Conservation (phyloP, 2,797 vertebrate genomes). For the Urosaurus nigricauda region DNA sequence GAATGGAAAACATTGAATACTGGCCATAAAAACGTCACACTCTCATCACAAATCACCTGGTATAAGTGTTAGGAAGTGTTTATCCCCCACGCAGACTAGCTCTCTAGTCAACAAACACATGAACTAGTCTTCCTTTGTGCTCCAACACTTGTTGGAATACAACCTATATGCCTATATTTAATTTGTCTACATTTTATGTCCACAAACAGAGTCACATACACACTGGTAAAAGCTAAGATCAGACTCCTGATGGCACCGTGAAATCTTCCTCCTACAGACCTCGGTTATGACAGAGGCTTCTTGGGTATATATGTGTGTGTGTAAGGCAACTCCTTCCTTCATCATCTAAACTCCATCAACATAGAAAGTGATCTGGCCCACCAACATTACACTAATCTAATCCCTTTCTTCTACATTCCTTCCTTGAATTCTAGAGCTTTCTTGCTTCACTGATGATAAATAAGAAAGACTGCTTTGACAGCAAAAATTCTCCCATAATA, state of each 20-base stretch:
- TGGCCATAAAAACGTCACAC: neutral
- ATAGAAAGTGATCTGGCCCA: neutral
- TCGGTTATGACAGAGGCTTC: neutral
- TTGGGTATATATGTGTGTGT: too few relatives aligned
- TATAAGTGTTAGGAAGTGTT: neutral
- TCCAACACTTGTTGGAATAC: neutral
- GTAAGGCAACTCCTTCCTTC: neutral
- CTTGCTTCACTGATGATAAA: slow-evolving; percentile 38
- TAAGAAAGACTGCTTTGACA: neutral
- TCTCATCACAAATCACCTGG: neutral
- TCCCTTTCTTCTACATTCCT: neutral
- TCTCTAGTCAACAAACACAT: neutral
- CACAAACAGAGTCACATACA: too few relatives aligned
- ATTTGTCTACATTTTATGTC: neutral
- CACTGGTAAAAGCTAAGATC: neutral
- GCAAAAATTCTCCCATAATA: slow-evolving; percentile 46
- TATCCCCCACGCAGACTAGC: neutral
- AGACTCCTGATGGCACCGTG: too few relatives aligned
- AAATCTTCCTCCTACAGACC: neutral
- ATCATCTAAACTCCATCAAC: neutral
- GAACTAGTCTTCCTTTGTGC: neutral
- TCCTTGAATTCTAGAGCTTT: neutral
- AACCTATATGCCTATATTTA: too few relatives aligned
- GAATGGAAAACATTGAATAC: neutral
- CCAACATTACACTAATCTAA: rapidly evolving